Base-by-base conservation (phyloP, 1,140 invertebrate species). In the Drosophila carrolli region DNA sequence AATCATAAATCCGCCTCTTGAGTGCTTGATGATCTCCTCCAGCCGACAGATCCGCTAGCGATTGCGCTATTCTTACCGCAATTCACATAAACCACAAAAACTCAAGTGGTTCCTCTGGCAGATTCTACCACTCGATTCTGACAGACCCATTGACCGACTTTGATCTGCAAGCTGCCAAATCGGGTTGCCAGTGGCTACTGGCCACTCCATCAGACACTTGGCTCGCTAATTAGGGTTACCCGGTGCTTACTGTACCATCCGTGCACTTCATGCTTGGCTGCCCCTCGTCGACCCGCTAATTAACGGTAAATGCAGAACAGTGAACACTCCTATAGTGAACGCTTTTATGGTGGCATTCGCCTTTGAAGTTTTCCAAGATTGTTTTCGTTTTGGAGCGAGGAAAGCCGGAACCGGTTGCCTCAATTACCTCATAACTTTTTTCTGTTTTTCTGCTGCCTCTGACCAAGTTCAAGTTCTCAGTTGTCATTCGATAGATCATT, bases 221-320 rank as follows among this genome's bases (percentile, higher is more conserved):
- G 56, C 38, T 1, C 35, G 51, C 65, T 82, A 88, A 88, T 86
- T 86, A 83, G 57, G 62, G 71, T 55, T 75, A 66, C 59, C 38
- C 38, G 11, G 46, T 38, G 55, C 27, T 48, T 23, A 50, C 65
- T 68, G 48, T 71, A 41, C 41, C 29, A 38, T 43, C 51, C 41
- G 32, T 56, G 60, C 53, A 40, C 14, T 66, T 44, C 68, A 76
- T 57, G 81, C 57, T 41, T 7, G 58, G 76, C 54, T 80, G 63
- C 60, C 16, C 9, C 44, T 32, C 8, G 37, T 63, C 61, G 43
- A 57, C 44, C 55, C 60, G 55, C 56, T 82, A 57, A 88, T 86
- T 86, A 86, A 86, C 82, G 82, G 82, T 82, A 82, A 67, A 50
- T 14, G 9, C 27, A 43, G 37, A 47, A 67, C 62, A 74, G 58